Conservation (phyloP, 2,113 vertebrate species). For the Fulica atra region DNA sequence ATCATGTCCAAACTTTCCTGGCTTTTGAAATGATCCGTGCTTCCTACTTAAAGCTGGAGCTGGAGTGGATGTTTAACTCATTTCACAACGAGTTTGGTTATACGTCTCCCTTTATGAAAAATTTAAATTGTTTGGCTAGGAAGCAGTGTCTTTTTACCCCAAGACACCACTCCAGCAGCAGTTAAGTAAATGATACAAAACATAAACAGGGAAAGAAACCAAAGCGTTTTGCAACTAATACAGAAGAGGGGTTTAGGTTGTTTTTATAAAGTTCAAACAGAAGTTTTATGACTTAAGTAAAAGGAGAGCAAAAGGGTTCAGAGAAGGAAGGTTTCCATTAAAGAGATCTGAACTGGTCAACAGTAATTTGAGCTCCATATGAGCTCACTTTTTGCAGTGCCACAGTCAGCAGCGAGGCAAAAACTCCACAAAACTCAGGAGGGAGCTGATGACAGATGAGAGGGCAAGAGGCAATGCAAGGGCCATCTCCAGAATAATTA, state of each 20-base stretch:
- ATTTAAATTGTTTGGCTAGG: background rate
- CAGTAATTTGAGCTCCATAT: constrained; percentile 9
- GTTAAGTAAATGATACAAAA: background rate
- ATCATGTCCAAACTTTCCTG: background rate
- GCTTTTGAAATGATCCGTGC: background rate
- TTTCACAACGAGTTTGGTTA: background rate
- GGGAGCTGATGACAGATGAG: constrained; percentile 5
- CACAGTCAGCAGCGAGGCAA: background rate
- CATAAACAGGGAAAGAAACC: constrained; percentile 4
- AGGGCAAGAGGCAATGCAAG: background rate
- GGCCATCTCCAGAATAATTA: background rate
- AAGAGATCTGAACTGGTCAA: constrained; percentile 6
- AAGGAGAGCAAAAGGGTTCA: background rate
- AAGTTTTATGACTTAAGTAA: constrained; percentile 17
- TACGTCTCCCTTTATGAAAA: constrained; percentile 40
- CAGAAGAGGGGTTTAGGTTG: background rate
- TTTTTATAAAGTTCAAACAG: constrained; percentile 37
- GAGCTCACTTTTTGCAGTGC: constrained; percentile 13
- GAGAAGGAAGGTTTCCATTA: constrained; percentile 60
- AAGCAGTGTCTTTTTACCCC: constrained; percentile 39
- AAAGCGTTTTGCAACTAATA: background rate
- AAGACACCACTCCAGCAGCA: background rate
- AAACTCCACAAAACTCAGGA: constrained; percentile 3
- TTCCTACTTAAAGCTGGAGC: background rate
- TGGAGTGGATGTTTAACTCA: constrained; percentile 3